Evolutionary conservation across 2,888 invertebrate species (phyloP).

Genomic region (Neoitamus cyanurus): DNA sequence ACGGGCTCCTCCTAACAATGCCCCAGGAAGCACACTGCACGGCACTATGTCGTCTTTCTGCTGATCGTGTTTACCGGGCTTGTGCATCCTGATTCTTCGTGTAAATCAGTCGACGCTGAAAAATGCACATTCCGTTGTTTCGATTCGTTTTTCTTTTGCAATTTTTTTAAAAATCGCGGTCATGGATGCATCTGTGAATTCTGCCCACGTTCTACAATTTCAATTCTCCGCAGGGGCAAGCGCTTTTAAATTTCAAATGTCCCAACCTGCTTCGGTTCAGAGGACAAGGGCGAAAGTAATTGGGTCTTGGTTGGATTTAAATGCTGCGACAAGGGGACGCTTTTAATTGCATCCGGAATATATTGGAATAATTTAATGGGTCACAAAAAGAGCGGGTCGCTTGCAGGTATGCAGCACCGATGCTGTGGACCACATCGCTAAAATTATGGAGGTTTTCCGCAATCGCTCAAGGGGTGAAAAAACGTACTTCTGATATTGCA

Average conservation of each 20-base stretch:
- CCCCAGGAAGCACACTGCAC: neutral
- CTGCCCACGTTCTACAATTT: neutral
- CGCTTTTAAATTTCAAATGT: conserved; percentile 27
- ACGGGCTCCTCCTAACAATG: neutral
- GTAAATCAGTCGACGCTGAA: neutral
- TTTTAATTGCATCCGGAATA: conserved; percentile 5
- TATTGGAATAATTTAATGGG: neutral
- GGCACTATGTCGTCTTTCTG: neutral
- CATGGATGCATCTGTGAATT: neutral
- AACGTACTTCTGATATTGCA: neutral
- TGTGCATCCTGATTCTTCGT: conserved; percentile 5
- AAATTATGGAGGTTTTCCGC: neutral
- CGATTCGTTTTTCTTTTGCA: neutral
- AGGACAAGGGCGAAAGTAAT: neutral
- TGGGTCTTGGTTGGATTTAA: neutral
- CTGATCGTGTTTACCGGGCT: neutral
- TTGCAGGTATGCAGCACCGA: neutral
- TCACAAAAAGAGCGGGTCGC: neutral
- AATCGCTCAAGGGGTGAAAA: neutral
- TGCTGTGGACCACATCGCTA: neutral
- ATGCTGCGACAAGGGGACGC: neutral
- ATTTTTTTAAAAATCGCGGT: neutral
- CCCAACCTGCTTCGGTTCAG: neutral
- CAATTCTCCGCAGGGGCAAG: neutral
- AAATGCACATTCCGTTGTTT: neutral